Base-by-base conservation (phyloP, 2,797 vertebrate genomes). In the Helarctos malayanus region DNA sequence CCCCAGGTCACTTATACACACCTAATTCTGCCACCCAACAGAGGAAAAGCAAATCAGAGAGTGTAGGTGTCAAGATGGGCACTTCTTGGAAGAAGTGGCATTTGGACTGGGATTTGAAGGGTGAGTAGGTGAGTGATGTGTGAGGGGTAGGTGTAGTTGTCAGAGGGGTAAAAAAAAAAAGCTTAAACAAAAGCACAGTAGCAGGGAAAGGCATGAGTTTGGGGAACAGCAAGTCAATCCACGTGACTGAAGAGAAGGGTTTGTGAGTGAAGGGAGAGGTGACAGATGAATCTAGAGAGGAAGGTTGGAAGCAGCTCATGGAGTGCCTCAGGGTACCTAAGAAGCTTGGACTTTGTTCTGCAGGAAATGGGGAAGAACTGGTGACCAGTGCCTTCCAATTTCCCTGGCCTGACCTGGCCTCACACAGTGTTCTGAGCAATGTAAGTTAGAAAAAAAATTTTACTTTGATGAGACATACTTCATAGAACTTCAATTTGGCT, bases 11-110 rank as follows among this genome's bases (percentile, higher is more conserved):
- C 35, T 73, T n/a, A 54, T 19, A 54, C 19, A 91, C 6, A 59
- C 13, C 38, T 45, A 85, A 61, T 38, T 82, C 52, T 96, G 87
- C 45, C 75, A 85, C 57, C 25, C 82, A 61, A 89, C 19, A 94
- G n/a, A 57, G n/a, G 5, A 59, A 13, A 35, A 88, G 9, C 21
- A 83, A n/a, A 92, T 14, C 5, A 35, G 69, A 79, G 23, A 19
- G 15, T 80, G 13, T 71, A 61, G 32, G 1, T 54, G 45, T 56
- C 21, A 27, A 8, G 19, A 32, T 14, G 1, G 8, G 8, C 41
- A 41, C 32, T 76, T 92, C 57, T 81, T 32, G 3, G 15, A 89
- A 79, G 35, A 75, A 47, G 23, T 23, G 41, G 21, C 29, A 71
- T 81, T 78, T 41, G 4, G 12, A 56, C n/a, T 59, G 54, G 13